Evolutionary conservation across 2,797 vertebrate species (phyloP), one percentile per base, ranked within the genome.

Genomic region (Gobionotothen gibberifrons): DNA sequence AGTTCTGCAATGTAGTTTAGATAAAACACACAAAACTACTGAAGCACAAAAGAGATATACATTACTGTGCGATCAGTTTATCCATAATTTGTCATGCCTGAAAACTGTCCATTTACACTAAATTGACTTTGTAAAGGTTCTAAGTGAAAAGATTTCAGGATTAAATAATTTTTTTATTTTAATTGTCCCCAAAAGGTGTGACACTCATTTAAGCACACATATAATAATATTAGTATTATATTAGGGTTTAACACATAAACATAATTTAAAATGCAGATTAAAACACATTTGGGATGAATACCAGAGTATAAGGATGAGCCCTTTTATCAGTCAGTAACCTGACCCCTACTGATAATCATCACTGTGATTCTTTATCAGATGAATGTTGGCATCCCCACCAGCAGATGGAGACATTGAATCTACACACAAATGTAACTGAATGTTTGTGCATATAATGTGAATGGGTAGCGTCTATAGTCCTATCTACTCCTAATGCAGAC

Each of bases 341-440:
- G 8, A 26, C 1, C 5, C 43, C 9, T 3, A 3, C 7, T 8
- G 1, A 42, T 14, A 26, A 7, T 7, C 55, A 14, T 51, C 16
- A 4, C 7, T 43, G 19, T 1, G 42, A 1, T 29, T 60, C 5
- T 22, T n/a, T 12, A 26, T 59, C 5, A 42, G 19, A 13, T 83
- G 64, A 51, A 73, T 21, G 43, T 69, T 19, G 5, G 26, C 14
- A 22, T 66, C 36, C 16, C 13, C 9, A 72, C 81, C 88, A 85
- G 74, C 76, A 89, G 87, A 69, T 82, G 83, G 84, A 76, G 85
- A 63, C 79, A 85, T 40, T n/a, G 47, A 44, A 44, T 13, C 57
- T 36, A 11, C 5, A 42, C 26, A 72, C 15, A 19, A 52, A 53
- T 21, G 9, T 12, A 7, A 10, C 15, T 59, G 10, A 13, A 47